phyloP scores from a whole-genome alignment of 2,113 vertebrate species.

The Proteles cristata region DNA sequence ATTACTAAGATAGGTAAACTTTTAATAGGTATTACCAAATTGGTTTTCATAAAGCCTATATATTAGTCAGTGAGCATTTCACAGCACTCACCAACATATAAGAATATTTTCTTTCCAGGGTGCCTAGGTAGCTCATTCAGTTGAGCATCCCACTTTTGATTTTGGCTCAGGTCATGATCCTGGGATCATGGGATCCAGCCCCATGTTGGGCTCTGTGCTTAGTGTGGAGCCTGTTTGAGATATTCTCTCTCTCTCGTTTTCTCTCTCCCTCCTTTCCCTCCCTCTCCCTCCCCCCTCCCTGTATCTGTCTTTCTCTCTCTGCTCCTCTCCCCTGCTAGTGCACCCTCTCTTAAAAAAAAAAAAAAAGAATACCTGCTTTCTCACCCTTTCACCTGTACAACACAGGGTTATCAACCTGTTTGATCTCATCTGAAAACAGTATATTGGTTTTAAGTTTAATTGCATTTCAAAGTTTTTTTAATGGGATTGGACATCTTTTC shows the following conservation, averaged over 20 bases:
- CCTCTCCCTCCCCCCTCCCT: no score
- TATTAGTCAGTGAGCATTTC: background rate
- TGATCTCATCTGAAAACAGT: background rate
- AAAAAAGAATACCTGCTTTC: background rate
- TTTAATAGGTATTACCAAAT: background rate
- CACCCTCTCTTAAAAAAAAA: no score
- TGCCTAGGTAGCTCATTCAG: no score
- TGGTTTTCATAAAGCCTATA: background rate
- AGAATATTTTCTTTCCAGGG: background rate
- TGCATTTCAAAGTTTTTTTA: constrained; percentile 34
- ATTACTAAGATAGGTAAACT: background rate
- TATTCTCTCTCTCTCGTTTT: no score
- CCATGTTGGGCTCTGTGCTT: no score
- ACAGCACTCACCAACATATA: background rate
- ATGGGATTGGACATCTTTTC: background rate
- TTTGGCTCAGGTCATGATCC: no score
- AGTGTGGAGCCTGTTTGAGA: no score
- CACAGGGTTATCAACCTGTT: background rate
- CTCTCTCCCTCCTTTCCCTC: no score
- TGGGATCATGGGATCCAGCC: no score
- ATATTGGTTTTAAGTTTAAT: constrained; percentile 18
- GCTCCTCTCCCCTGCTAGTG: no score
- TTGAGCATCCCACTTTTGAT: no score
- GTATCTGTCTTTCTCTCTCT: no score
- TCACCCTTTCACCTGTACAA: background rate